Conservation (phyloP, 2,113 vertebrate genomes). For the Cricetomys ansorgei region DNA sequence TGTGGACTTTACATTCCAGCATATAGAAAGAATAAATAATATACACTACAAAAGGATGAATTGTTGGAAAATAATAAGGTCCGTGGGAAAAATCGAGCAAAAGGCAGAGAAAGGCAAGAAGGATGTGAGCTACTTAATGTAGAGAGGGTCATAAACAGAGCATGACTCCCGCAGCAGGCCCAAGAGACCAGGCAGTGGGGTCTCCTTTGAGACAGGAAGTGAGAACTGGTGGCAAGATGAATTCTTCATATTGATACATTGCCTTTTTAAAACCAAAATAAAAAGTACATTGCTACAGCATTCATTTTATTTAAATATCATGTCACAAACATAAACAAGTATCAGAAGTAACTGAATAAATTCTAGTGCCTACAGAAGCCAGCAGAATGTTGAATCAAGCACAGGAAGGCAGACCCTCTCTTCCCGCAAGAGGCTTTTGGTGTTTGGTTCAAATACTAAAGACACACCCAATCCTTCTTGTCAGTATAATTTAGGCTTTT, state of each 20-base stretch:
- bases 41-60: neutral
- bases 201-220: neutral
- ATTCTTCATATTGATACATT: neutral
- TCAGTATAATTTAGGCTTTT: neutral
- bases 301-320: neutral
- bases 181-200: neutral
- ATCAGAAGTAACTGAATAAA: neutral
- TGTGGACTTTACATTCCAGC: neutral
- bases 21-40: neutral
- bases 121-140: neutral
- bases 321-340: neutral
- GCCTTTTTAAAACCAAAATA: neutral
- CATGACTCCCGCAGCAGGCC: neutral
- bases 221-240: neutral
- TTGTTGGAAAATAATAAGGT: neutral
- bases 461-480: neutral
- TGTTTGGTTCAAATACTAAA: constrained; percentile 1
- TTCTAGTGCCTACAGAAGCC: neutral
- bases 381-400: neutral
- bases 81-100: neutral
- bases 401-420: neutral
- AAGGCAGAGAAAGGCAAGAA: neutral
- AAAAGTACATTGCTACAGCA: neutral
- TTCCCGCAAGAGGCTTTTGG: neutral
- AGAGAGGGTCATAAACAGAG: neutral